Evolutionary conservation across 1,140 invertebrate species (phyloP), one percentile per base, ranked within the genome.

Genomic region (Formica exsecta): DNA sequence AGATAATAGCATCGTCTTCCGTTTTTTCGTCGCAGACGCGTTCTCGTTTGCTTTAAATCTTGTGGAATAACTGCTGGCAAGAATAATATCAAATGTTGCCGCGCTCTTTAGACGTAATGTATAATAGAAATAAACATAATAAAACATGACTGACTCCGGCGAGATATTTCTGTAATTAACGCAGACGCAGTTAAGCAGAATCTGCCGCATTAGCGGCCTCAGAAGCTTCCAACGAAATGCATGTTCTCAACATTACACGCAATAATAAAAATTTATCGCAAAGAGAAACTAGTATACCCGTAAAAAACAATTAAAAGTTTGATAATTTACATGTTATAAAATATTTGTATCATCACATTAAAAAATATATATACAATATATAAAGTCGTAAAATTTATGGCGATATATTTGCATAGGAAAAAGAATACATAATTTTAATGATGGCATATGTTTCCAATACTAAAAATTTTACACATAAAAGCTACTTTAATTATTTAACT

Each of bases 111-210:
- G 48, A 73, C 19, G 11, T 7, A 2, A 48, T 19, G 68, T 61
- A 6, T 13, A 41, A 62, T 25, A 29, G 25, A 29, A 29, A 29
- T 29, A 29, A 29, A 41, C 36, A 16, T 74, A 73, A 74, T 83
- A 61, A 83, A 74, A 73, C 54, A 74, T 41, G 68, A 83, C 25
- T 61, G 51, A 81, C 61, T 0, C 51, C 66, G 3, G 38, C 54
- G 41, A 83, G 68, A 74, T 73, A 73, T 83, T 73, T 74, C 38
- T 83, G 68, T 83, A 83, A 83, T 83, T 73, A 83, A 74, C 38
- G 41, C 38, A 74, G 54, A 48, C 68, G 57, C 25, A 83, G 61
- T 62, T 83, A 83, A 83, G 54, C 54, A 48, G 68, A 51, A 51
- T 62, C 79, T 73, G 66, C 70, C 68, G 73, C 79, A 83, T 83